Evolutionary conservation across 2,113 vertebrate species (phyloP).

Genomic region (Cephalopterus ornatus): DNA sequence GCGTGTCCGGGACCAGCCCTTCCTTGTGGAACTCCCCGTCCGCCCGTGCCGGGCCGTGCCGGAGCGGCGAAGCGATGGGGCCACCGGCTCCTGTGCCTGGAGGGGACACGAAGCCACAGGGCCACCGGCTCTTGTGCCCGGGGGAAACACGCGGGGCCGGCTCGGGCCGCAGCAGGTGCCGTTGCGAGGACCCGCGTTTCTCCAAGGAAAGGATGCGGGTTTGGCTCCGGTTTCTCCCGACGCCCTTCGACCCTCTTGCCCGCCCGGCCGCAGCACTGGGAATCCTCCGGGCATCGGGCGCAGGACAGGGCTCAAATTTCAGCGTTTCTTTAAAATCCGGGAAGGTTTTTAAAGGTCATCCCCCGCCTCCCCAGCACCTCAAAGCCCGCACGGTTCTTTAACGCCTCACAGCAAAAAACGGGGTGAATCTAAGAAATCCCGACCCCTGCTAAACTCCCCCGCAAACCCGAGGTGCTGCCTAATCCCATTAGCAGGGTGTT

Average conservation of each 20-base stretch:
- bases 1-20: background rate
- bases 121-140: background rate
- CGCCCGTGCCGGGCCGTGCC: too few relatives aligned
- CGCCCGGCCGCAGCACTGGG: too few relatives aligned
- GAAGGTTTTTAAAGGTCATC: background rate
- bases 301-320: background rate
- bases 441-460: background rate
- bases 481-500: conserved; percentile 36
- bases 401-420: background rate
- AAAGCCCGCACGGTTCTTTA: background rate
- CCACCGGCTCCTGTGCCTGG: background rate
- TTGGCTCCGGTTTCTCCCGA: background rate
- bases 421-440: background rate
- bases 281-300: fast-evolving
- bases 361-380: fast-evolving
- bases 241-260: fast-evolving
- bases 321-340: background rate
- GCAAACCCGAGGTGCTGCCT: background rate
- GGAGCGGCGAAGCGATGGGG: too few relatives aligned
- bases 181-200: background rate
- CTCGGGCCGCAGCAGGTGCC: background rate
- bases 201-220: background rate
- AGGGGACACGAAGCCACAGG: background rate
- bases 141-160: background rate
- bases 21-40: fast-evolving